Percentiles rank a stretch among this genome's conserved stretches.
phyloP scores from a whole-genome alignment of 2,797 vertebrate species.

The Morelia viridis region DNA sequence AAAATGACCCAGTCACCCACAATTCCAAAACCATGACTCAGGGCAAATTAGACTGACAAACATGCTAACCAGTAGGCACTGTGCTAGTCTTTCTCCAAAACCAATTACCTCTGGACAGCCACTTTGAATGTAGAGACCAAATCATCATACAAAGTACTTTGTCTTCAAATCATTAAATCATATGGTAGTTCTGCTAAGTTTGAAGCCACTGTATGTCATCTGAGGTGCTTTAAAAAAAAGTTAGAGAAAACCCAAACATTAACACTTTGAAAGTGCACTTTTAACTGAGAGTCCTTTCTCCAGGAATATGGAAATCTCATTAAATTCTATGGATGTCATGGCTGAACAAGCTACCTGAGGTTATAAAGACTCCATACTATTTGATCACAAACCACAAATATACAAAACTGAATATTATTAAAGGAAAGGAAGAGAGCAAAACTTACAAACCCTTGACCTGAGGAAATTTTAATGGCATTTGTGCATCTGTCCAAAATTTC shows the following conservation, averaged over 20 bases:
- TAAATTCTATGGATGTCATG: background rate
- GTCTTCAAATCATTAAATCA: background rate
- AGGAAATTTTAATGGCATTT: background rate
- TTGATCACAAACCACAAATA: background rate
- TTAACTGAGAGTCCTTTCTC: background rate
- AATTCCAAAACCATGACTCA: background rate
- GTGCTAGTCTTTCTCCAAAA: background rate
- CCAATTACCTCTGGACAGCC: background rate
- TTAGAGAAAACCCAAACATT: background rate
- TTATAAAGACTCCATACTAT: background rate
- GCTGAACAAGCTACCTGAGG: background rate
- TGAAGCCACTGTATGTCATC: background rate
- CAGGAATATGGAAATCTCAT: background rate
- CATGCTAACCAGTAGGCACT: background rate
- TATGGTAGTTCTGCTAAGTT: background rate
- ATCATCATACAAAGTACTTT: background rate
- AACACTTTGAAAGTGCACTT: background rate
- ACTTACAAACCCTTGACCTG: background rate
- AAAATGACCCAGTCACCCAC: background rate
- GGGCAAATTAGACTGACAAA: background rate
- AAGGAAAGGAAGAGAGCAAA: background rate
- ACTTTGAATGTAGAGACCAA: background rate
- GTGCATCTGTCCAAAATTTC: conserved; percentile 23
- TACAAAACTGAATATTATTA: background rate
- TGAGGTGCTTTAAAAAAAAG: background rate